Base-by-base conservation (phyloP, 2,888 invertebrate species). In the Muscina levida region DNA sequence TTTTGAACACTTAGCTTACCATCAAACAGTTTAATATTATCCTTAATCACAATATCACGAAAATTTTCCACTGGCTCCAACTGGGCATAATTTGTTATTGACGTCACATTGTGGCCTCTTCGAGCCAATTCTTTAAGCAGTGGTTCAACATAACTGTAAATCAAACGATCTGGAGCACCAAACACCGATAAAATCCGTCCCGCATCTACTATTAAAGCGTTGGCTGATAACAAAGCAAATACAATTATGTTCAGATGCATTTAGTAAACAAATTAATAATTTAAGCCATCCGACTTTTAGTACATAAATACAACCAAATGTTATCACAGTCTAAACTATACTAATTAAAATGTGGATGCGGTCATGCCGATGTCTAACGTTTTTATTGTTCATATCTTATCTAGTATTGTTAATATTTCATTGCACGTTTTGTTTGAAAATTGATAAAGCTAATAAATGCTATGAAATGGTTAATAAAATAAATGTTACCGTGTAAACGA, bases 111-210 rank as follows among this genome's bases (percentile, higher is more conserved):
- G 79, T 89, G 89, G 0, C 89, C 89, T 3, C 84, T 73, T 10
- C 82, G 72, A 2, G 86, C 87, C 22, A 89, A 77, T 17, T 82
- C 87, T 57, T 83, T 83, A 62, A 87, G 83, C 31, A 88, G 66
- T 0, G 87, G 74, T 59, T 85, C 80, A 4, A 84, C 87, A 19
- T 88, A 85, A 37, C 88, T 87, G 66, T 89, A 88, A 39, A 87
- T 88, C 1, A 85, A 84, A 26, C 74, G 83, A 13, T 84, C 83
- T 0, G 87, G 82, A 19, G 84, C 84, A 8, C 84, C 84, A 77
- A 87, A 87, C 6, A 87, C 82, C 0, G 85, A 85, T 46, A 87
- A 66, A 3, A 87, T 86, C 1, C 79, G 82, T 1, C 86, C 83
- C 46, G 82, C 37, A 44, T 84, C 37, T 17, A n/a, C n/a, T n/a